phyloP scores from a whole-genome alignment of 2,113 vertebrate species.

The Mormyrus lacerda region DNA sequence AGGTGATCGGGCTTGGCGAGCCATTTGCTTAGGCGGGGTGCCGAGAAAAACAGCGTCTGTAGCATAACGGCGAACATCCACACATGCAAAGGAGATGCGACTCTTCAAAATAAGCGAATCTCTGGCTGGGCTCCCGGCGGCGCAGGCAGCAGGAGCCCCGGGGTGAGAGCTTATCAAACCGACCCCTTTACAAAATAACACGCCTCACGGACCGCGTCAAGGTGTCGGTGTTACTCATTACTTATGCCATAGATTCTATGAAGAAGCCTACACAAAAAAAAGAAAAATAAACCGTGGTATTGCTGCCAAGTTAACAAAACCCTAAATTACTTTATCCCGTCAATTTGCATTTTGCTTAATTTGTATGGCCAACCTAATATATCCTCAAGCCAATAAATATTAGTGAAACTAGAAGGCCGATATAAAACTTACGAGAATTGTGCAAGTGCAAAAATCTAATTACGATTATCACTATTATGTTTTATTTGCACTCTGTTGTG shows the following conservation, averaged over 20 bases:
- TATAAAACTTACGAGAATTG: not conserved
- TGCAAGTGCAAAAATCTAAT: not conserved
- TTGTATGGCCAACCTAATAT: not conserved
- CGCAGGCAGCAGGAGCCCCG: not conserved
- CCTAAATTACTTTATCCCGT: not conserved
- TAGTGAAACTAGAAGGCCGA: not conserved
- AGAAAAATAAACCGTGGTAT: not conserved
- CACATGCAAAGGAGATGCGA: slow-evolving; percentile 45
- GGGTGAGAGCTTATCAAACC: not conserved
- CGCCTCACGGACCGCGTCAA: not conserved
- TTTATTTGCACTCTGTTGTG: not conserved
- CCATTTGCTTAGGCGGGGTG: slow-evolving; percentile 60
- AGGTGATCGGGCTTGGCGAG: slow-evolving; percentile 52
- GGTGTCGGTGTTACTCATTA: not conserved
- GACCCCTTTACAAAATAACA: not conserved
- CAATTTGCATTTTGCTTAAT: not conserved
- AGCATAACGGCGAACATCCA: slow-evolving; percentile 35
- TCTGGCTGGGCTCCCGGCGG: slow-evolving; percentile 18
- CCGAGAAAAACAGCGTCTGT: slow-evolving; percentile 44
- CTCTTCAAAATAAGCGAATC: slow-evolving; percentile 30
- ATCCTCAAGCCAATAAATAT: not conserved
- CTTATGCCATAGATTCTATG: not conserved
- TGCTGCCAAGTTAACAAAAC: not conserved
- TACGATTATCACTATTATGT: not conserved
- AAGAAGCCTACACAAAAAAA: not conserved